Evolutionary conservation across 2,888 invertebrate genomes (phyloP), one percentile per base, ranked within the genome.

Genomic region (Pilophorus perplexus): DNA sequence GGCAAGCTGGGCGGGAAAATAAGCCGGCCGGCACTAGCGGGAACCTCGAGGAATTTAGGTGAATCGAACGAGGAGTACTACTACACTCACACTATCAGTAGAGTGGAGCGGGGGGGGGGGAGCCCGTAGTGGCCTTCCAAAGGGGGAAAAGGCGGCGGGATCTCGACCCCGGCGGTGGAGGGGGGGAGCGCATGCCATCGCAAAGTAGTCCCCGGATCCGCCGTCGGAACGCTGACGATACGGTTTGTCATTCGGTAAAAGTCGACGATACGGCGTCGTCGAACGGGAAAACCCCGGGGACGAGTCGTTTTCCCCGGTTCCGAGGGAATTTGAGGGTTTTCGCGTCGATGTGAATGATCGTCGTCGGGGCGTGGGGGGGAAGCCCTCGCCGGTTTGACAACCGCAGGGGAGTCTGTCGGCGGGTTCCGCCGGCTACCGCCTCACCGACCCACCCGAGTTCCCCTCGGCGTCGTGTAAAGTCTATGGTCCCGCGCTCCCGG

Each of bases 341-440:
- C 12, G 46, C 12, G 20, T 25, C 10, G 46, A 22, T 22, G 23
- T 46, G 46, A 46, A 46, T 46, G 46, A 12, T 22, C 8, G 46
- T 10, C 3, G 12, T 1, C 23, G 23, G 10, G 46, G 46, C 8
- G 46, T 38, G 54, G 28, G 54, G 28, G n/a, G 28, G 33, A 6
- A 10, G 55, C 38, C 12, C 12, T 5, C 20, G 33, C n/a, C n/a
- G 33, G 38, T 37, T 55, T 55, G 55, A 55, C 55, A 55, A 55
- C 55, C 37, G 55, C 22, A 38, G n/a, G 55, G 55, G 55, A 18
- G 2, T 37, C 55, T 55, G 55, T 55, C 55, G 55, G 55, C 55
- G 38, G 55, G 55, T 55, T 18, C 55, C 52, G 22, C 23, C 46
- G 46, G n/a, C 16, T 52, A 27, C 52, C 52, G 52, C 33, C 23